Percentiles rank a stretch among this genome's conserved stretches.
phyloP scores from a whole-genome alignment of 2,113 vertebrate species.

The Steatornis caripensis region DNA sequence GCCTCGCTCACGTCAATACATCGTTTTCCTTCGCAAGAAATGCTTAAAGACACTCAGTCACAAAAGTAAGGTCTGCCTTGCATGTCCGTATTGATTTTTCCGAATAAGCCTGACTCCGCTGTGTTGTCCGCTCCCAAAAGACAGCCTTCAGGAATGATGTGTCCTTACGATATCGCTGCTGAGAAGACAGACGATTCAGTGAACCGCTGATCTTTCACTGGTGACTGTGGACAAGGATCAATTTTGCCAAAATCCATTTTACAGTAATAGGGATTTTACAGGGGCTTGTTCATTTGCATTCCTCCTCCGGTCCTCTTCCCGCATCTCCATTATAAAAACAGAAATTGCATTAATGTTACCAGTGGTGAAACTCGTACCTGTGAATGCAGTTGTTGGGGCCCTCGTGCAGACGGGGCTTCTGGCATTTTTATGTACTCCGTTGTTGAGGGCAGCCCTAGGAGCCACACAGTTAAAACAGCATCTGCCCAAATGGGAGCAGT shows the following conservation, averaged over 20 bases:
- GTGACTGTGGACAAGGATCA: neutral
- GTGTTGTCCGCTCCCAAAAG: neutral
- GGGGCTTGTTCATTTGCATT: neutral
- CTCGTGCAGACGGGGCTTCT: neutral
- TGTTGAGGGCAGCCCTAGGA: neutral
- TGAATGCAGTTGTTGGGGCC: neutral
- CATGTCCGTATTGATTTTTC: neutral
- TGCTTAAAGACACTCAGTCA: neutral
- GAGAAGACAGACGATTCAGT: neutral
- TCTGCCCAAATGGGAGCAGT: neutral
- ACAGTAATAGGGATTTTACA: neutral
- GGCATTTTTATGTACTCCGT: neutral
- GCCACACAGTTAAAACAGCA: neutral
- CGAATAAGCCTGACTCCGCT: neutral
- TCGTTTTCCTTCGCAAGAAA: neutral
- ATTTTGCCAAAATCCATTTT: neutral
- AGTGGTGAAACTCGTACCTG: neutral
- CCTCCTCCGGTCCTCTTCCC: rapidly evolving
- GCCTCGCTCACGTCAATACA: neutral
- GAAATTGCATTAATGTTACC: neutral
- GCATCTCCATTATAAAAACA: neutral
- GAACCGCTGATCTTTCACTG: neutral
- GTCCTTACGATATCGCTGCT: neutral
- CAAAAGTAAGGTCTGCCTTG: neutral
- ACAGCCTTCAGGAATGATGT: neutral